A percentile compares a stretch with the other conserved stretches of the same genome.
These are phyloP conservation scores for Drosophila monieri DNA, from an alignment of 2,888 invertebrate genomes.

Conservation along the genomic window DNA sequence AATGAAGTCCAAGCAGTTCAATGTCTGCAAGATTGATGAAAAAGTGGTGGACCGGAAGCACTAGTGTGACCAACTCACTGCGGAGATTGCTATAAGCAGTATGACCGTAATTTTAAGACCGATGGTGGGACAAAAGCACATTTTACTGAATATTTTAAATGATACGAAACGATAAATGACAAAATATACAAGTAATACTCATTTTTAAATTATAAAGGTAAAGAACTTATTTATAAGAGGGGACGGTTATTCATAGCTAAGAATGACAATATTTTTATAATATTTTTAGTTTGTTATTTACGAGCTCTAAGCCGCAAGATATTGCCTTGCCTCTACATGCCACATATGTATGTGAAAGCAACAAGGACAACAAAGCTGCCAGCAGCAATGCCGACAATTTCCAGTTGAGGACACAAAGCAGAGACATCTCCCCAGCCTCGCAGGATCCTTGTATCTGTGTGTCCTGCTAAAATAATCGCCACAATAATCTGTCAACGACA, in stretches of 20 bases:
- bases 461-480: slow-evolving; percentile 81
- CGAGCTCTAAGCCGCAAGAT: slow-evolving; percentile 59
- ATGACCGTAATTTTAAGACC: not conserved
- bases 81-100: not conserved
- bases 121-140: slow-evolving; percentile 1
- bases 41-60: not conserved
- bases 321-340: slow-evolving; percentile 25
- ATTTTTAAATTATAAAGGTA: not conserved
- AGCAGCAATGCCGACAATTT: slow-evolving; percentile 71
- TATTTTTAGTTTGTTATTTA: slow-evolving; percentile 46
- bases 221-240: too few species aligned
- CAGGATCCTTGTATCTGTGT: slow-evolving; percentile 25
- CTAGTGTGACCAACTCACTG: not conserved
- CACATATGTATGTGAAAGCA: slow-evolving; percentile 36
- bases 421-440: slow-evolving; percentile 32
- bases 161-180: not conserved
- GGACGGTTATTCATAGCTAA: not conserved
- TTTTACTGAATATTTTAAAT: not conserved
- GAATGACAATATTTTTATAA: not conserved
- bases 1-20: not conserved
- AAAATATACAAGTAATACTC: not conserved
- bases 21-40: not conserved
- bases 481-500: slow-evolving; percentile 84
- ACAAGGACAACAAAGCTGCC: slow-evolving; percentile 39
- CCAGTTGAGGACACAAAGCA: slow-evolving; percentile 73